Percentiles rank a stretch among this genome's conserved stretches.
Conservation (phyloP, 2,113 vertebrate genomes). For the Phrynosoma blainvillii region DNA sequence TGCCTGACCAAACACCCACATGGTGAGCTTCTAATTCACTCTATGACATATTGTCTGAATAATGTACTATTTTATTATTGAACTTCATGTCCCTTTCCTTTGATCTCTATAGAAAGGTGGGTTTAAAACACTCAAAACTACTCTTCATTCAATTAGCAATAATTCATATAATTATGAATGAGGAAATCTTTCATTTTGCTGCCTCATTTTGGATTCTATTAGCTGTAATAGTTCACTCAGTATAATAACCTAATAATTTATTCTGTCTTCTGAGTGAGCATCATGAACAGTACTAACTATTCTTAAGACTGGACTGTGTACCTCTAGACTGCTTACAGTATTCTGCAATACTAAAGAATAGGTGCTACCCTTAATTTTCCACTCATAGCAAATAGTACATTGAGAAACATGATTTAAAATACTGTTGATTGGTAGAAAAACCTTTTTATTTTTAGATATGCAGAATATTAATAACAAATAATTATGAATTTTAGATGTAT, state of each 20-base stretch:
- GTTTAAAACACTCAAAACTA: conserved; percentile 29
- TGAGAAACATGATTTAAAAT: conserved; percentile 19
- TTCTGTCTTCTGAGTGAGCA: conserved; percentile 38
- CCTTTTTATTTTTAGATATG: neutral
- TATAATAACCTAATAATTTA: conserved; percentile 39
- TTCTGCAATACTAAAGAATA: conserved; percentile 30
- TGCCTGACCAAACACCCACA: conserved; percentile 1
- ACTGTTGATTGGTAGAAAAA: neutral
- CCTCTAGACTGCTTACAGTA: conserved; percentile 34
- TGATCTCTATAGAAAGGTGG: conserved; percentile 20
- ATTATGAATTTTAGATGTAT: neutral
- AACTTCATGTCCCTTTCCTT: neutral
- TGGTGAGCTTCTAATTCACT: neutral
- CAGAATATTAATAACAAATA: neutral
- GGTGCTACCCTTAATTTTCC: conserved; percentile 14
- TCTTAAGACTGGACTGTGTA: neutral
- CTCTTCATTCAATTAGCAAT: conserved; percentile 41
- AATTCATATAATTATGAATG: conserved; percentile 27
- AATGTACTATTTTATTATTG: conserved; percentile 25
- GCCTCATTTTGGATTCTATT: conserved; percentile 43
- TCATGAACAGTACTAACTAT: conserved; percentile 17
- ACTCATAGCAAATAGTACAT: neutral
- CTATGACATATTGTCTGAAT: conserved; percentile 24
- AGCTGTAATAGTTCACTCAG: conserved; percentile 33
- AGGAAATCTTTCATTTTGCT: conserved; percentile 40